Percentiles rank a stretch among this genome's conserved stretches.
Evolutionary conservation across 2,888 invertebrate genomes (phyloP).

Genomic region (Strigamia crassipes): DNA sequence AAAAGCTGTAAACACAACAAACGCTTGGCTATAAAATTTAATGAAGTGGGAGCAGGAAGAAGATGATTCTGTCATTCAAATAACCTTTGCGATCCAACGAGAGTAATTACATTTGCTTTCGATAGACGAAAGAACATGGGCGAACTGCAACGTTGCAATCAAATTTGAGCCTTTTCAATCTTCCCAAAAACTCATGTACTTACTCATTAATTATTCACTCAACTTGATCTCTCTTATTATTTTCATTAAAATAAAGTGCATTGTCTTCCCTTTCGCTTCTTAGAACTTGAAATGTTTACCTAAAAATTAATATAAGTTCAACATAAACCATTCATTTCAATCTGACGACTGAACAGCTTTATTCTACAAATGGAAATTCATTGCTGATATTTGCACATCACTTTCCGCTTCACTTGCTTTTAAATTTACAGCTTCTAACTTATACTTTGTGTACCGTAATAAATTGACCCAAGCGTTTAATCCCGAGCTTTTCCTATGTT

Average conservation of each 20-base stretch:
- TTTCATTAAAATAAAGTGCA: constrained; percentile 29
- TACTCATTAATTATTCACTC: constrained; percentile 27
- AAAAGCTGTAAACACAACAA: constrained; percentile 35
- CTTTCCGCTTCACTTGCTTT: background rate
- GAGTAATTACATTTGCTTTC: constrained; percentile 17
- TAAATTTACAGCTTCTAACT: background rate
- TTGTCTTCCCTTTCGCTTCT: background rate
- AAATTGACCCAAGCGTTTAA: constrained; percentile 1
- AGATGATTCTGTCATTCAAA: constrained; percentile 32
- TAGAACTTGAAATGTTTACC: constrained; percentile 14
- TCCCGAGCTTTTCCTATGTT: background rate
- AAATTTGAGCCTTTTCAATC: constrained; percentile 35
- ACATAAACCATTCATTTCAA: constrained; percentile 25
- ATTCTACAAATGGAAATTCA: constrained; percentile 13
- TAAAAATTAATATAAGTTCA: constrained; percentile 12
- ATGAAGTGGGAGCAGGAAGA: constrained; percentile 25
- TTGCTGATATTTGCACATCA: constrained; percentile 32
- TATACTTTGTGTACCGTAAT: background rate
- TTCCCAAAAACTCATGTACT: constrained; percentile 3
- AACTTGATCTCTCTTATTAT: constrained; percentile 36
- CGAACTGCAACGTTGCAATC: constrained; percentile 30
- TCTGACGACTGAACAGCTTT: background rate
- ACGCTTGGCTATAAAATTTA: constrained; percentile 22
- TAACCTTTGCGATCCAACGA: constrained; percentile 22
- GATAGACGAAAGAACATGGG: background rate